phyloP scores from a whole-genome alignment of 2,888 invertebrate genomes.

The Andrena minutula region DNA sequence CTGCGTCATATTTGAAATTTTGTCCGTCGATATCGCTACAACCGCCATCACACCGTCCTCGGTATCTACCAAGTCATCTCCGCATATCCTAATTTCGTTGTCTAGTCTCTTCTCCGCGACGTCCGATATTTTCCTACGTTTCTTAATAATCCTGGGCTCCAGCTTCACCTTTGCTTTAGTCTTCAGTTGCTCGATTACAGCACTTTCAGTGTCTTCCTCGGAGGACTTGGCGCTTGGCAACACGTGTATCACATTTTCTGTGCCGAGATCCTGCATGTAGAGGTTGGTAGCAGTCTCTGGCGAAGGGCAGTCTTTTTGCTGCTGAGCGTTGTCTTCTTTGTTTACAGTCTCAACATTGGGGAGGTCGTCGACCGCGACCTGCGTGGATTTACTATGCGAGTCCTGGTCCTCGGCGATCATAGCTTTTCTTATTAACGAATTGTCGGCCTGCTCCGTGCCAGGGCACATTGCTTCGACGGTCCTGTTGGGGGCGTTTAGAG shows the following conservation, averaged over 20 bases:
- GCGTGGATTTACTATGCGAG: slow-evolving; percentile 50
- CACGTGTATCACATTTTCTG: slow-evolving; percentile 29
- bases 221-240: slow-evolving; percentile 12
- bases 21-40: slow-evolving; percentile 84
- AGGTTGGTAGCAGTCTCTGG: slow-evolving; percentile 18
- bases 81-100: slow-evolving; percentile 44
- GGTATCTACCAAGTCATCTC: slow-evolving; percentile 57
- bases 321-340: slow-evolving; percentile 15
- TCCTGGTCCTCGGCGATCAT: slow-evolving; percentile 27
- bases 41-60: slow-evolving; percentile 81
- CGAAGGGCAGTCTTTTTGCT: background rate
- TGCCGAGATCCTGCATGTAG: slow-evolving; percentile 39
- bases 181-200: slow-evolving; percentile 58
- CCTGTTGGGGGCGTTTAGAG: slow-evolving; percentile 37
- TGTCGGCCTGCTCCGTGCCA: background rate
- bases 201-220: slow-evolving; percentile 22
- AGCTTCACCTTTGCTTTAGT: slow-evolving; percentile 55
- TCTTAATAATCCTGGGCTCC: slow-evolving; percentile 69
- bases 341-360: slow-evolving; percentile 27
- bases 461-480: slow-evolving; percentile 25
- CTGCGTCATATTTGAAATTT: slow-evolving; percentile 83
- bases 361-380: slow-evolving; percentile 51
- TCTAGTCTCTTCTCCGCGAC: slow-evolving; percentile 56
- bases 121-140: slow-evolving; percentile 57
- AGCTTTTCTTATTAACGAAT: slow-evolving; percentile 21